Conservation (phyloP, 2,888 invertebrate species). For the Drosophila ustulata region DNA sequence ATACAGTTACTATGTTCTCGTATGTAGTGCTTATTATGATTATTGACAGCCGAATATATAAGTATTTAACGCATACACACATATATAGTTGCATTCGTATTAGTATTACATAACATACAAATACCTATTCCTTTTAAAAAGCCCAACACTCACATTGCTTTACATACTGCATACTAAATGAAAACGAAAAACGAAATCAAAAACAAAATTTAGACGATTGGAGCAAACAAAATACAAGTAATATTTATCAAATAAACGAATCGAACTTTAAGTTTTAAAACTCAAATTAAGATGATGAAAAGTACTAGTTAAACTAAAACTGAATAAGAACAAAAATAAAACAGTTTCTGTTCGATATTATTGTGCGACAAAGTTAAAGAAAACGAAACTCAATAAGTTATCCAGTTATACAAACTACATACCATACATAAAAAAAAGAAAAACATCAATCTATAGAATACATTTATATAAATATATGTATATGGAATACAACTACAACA, state of each 20-base stretch:
- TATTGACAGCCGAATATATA: constrained; percentile 22
- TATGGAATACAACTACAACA: constrained; percentile 59
- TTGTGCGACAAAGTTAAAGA: constrained; percentile 45
- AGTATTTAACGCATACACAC: constrained; percentile 9
- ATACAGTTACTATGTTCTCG: constrained; percentile 31
- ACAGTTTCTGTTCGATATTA: constrained; percentile 60
- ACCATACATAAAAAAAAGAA: constrained; percentile 25
- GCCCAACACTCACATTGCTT: constrained; percentile 9
- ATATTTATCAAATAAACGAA: constrained; percentile 66
- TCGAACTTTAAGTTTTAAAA: constrained; percentile 72
- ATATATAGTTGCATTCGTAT: constrained; percentile 9
- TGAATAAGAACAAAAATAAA: constrained; percentile 16
- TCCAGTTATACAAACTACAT: constrained; percentile 52
- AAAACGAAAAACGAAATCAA: constrained; percentile 2
- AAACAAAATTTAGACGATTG: constrained; percentile 19
- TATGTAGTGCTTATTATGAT: constrained; percentile 33
- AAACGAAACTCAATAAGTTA: constrained; percentile 51
- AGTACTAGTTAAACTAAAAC: constrained; percentile 17
- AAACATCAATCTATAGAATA: constrained; percentile 39
- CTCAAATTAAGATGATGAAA: constrained; percentile 40
- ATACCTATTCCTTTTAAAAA: constrained; percentile 21
- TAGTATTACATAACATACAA: constrained; percentile 15
- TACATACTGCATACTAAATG: constrained; percentile 5
- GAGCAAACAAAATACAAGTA: constrained; percentile 39
- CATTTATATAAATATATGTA: constrained; percentile 59